These are phyloP conservation scores for Tetraodon nigroviridis DNA, from an alignment of 2,113 vertebrate genomes.

Conservation along the genomic window DNA sequence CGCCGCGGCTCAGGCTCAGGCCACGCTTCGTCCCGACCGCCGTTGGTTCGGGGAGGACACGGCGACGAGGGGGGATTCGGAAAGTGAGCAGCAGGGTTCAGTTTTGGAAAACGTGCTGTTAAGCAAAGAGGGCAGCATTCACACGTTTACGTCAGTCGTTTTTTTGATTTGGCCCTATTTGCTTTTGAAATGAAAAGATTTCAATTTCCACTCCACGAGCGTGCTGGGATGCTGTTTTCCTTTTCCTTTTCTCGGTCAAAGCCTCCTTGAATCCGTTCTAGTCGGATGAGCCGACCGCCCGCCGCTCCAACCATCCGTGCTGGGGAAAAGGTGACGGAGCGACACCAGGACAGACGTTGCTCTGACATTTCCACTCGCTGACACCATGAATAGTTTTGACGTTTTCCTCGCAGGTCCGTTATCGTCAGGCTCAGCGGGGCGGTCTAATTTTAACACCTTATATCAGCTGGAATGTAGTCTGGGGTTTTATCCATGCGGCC, in stretches of 20 bases:
- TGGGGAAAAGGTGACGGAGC: slow-evolving; percentile 39
- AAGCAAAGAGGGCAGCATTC: slow-evolving; percentile 27
- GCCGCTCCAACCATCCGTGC: slow-evolving; percentile 6
- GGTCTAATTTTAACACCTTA: slow-evolving; percentile 72
- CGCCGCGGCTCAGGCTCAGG: too few relatives aligned
- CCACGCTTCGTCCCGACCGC: too few relatives aligned
- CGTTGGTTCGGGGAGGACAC: too few relatives aligned
- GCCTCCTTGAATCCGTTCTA: not conserved
- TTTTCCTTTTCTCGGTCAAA: slow-evolving; percentile 8
- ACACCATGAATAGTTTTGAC: slow-evolving; percentile 33
- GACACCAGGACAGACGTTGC: slow-evolving; percentile 32
- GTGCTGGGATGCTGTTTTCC: not conserved
- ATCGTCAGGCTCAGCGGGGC: slow-evolving; percentile 61
- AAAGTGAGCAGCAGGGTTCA: slow-evolving; percentile 44
- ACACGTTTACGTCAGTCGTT: too few relatives aligned
- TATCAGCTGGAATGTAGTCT: slow-evolving; percentile 69
- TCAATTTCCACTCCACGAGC: too few relatives aligned
- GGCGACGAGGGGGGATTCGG: slow-evolving; percentile 10
- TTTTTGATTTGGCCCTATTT: slow-evolving; percentile 17
- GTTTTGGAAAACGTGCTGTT: slow-evolving; percentile 34
- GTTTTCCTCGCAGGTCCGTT: slow-evolving; percentile 46
- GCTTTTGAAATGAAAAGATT: too few relatives aligned
- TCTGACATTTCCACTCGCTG: slow-evolving; percentile 51
- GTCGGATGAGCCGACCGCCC: too few relatives aligned
- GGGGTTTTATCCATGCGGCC: slow-evolving; percentile 53